Evolutionary conservation across 2,888 invertebrate species (phyloP).

Genomic region (Lapara coniferarum): DNA sequence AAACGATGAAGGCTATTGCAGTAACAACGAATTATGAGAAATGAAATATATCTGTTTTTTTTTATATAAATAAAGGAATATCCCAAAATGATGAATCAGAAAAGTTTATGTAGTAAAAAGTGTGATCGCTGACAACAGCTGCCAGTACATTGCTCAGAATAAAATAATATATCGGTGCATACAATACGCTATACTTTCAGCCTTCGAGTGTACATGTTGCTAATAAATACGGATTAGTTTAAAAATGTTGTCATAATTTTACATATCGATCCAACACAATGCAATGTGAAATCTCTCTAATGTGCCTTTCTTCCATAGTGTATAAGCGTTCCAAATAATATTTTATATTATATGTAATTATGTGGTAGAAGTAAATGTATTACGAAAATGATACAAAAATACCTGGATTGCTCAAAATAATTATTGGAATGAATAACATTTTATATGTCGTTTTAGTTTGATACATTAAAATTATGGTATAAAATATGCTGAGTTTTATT

Average conservation of each 20-base stretch:
- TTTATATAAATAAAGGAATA: no score
- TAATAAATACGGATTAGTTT: not conserved
- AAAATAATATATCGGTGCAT: no score
- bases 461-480: conserved; percentile 27
- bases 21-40: no score
- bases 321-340: conserved; percentile 49
- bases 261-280: not conserved
- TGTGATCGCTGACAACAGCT: no score
- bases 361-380: conserved; percentile 39
- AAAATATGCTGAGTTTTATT: conserved; percentile 10
- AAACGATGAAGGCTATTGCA: no score
- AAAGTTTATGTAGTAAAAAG: no score
- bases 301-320: conserved; percentile 36
- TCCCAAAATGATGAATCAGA: no score
- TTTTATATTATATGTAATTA: conserved; percentile 33
- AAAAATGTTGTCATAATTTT: not conserved
- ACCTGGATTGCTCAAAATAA: conserved; percentile 61
- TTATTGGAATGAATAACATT: conserved; percentile 41
- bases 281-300: conserved; percentile 29
- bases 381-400: conserved; percentile 40
- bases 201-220: no score
- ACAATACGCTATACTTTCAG: no score
- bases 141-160: no score
- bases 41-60: no score
- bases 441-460: conserved; percentile 31